These are phyloP conservation scores for Amazona finschi DNA, from an alignment of 2,797 vertebrate genomes.

Conservation along the genomic window DNA sequence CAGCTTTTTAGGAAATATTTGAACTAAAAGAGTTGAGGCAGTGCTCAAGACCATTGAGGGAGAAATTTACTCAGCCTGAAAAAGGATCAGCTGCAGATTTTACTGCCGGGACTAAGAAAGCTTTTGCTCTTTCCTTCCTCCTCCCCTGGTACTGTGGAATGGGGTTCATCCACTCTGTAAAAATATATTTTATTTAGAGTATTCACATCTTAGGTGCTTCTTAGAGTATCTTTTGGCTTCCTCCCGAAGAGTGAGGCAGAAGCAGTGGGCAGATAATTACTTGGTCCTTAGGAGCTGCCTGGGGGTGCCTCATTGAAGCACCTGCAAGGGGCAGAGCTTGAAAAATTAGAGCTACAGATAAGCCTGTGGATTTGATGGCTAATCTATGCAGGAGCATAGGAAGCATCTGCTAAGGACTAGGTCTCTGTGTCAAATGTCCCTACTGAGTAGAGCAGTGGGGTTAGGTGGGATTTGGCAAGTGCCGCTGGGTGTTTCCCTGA, in stretches of 20 bases:
- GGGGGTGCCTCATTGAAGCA: not conserved
- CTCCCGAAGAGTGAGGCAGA: not conserved
- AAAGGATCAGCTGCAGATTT: not conserved
- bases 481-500: not conserved
- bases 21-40: not conserved
- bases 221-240: not conserved
- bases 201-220: not conserved
- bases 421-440: not conserved
- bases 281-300: not conserved
- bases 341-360: not conserved
- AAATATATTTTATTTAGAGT: not conserved
- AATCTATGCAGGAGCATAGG: not conserved
- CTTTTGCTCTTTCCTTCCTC: not conserved
- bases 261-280: not conserved
- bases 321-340: not conserved
- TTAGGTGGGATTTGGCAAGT: not conserved
- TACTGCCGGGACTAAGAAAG: not conserved
- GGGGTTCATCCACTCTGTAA: not conserved
- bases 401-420: not conserved
- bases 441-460: not conserved
- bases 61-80: not conserved
- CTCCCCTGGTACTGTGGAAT: not conserved
- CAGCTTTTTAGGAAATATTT: conserved; percentile 19
- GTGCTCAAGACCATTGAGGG: not conserved
- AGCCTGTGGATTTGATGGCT: not conserved